Evolutionary conservation across 92 coral and sea anemone species (phyloP).

Genomic region (Hydrozoanthus gracilis): DNA sequence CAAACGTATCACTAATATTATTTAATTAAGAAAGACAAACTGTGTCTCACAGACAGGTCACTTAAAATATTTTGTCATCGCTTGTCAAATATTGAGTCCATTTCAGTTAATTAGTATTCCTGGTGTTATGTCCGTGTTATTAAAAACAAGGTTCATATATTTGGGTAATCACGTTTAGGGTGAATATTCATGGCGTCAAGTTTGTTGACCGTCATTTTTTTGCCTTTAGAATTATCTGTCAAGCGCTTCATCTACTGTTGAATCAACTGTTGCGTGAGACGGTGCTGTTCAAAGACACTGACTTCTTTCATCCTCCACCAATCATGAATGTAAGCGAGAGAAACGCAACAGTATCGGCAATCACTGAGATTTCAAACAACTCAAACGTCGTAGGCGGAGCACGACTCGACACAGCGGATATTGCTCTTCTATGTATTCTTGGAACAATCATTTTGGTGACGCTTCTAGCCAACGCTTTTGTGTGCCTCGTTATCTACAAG

Average conservation of each 20-base stretch:
- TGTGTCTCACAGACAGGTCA: neutral
- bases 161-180: neutral
- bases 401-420: neutral
- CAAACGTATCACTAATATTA: neutral
- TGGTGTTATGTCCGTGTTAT: neutral
- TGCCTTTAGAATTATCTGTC: constrained; percentile 15
- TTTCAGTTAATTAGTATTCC: neutral
- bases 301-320: neutral
- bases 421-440: constrained; percentile 1
- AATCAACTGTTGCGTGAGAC: neutral
- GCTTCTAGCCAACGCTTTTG: constrained; percentile 68
- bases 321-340: neutral
- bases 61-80: neutral
- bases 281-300: neutral
- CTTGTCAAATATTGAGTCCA: constrained; percentile 16
- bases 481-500: constrained; percentile 79
- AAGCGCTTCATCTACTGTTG: neutral
- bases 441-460: constrained; percentile 63
- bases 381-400: neutral
- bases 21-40: constrained; percentile 22
- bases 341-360: neutral
- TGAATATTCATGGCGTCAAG: no score
- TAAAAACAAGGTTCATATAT: neutral
- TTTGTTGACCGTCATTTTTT: neutral
- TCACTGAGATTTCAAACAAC: neutral